Conservation (phyloP, 2,113 vertebrate species). For the Panurus biarmicus region DNA sequence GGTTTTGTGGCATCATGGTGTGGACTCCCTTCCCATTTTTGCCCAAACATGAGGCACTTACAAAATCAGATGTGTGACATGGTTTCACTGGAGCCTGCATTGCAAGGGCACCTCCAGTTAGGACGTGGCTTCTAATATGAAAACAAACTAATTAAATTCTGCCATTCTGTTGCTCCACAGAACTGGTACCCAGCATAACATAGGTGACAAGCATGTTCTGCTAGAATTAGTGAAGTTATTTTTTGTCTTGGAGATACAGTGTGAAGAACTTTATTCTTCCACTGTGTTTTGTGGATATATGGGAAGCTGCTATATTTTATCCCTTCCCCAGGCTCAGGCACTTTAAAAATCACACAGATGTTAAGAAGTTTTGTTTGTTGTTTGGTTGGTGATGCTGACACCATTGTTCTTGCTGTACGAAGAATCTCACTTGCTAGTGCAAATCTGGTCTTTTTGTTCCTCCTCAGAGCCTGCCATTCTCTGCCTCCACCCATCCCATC, state of each 20-base stretch:
- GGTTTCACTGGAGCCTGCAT: fast-evolving
- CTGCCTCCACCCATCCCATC: not conserved
- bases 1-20: not conserved
- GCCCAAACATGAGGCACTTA: not conserved
- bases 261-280: not conserved
- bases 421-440: not conserved
- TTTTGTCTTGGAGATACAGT: not conserved
- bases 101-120: not conserved
- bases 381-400: not conserved
- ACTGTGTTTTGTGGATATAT: not conserved
- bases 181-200: not conserved
- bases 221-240: not conserved
- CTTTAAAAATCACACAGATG: not conserved
- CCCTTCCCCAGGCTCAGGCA: not conserved
- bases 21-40: not conserved
- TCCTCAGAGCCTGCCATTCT: not conserved
- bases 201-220: not conserved
- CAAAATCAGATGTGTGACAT: not conserved
- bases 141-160: not conserved
- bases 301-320: not conserved
- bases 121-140: not conserved
- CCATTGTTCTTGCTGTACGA: not conserved
- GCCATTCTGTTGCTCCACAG: not conserved
- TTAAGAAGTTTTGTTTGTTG: not conserved
- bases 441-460: not conserved